Evolutionary conservation across 2,888 invertebrate species (phyloP), one percentile per base, ranked within the genome.

Genomic region (Lymantria dispar): DNA sequence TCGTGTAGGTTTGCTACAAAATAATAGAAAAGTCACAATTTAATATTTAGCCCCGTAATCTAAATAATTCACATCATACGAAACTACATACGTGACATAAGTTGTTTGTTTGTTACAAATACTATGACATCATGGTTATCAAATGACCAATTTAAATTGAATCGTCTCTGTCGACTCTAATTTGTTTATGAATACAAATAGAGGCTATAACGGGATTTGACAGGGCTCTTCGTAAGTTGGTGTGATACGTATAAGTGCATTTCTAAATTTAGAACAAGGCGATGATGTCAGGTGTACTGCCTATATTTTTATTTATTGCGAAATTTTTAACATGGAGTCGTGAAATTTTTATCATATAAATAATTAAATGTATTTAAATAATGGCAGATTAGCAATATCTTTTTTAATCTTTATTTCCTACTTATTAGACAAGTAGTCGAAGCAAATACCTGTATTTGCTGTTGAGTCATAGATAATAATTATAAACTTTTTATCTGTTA

Each of bases 251-350:
- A 61, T 76, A 74, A 66, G 69, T 86, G 86, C 86, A 87, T 78
- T 80, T 80, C 86, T 87, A 88, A 74, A 83, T 81, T 80, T 87
- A 87, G 78, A 62, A 44, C 72, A 69, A 76, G 74, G 76, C 68
- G 67, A 66, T 86, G 84, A 87, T 82, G 82, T 86, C 81, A 85
- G 66, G 60, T 31, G 41, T 58, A 30, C 41, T 54, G 50, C 48
- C 54, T 61, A 8, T 33, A 33, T 33, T 33, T 33, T 33, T 33
- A 3, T 7, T 33, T 33, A 7, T 33, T 10, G 33, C 33, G 3
- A 33, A 33, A 1, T 33, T 10, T 33, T 8, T 33, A 10, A 10
- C 33, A 1, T 33, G 8, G 10, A 33, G 22, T 22, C 8, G 3
- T 33, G 8, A 5, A 5, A 7, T 10, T 10, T 33, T 33, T 10